Evolutionary conservation across 2,888 invertebrate genomes (phyloP).

Genomic region (Atherix ibis): DNA sequence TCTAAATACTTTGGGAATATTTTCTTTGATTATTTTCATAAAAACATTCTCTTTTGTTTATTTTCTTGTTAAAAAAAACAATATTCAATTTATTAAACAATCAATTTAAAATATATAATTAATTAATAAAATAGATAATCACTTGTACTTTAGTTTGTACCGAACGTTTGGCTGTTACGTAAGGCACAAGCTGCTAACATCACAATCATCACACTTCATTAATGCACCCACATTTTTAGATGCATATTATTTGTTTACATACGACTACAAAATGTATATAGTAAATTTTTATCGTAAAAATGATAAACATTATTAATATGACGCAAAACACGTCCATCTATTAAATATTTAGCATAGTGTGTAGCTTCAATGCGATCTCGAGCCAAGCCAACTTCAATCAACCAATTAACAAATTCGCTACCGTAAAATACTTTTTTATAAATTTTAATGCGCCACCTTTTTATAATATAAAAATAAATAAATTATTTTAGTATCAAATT

Average conservation of each 20-base stretch:
- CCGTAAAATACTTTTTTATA: constrained; percentile 74
- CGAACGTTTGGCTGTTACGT: constrained; percentile 5
- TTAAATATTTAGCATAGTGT: constrained; percentile 64
- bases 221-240: background rate
- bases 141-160: background rate
- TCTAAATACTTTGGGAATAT: no score
- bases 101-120: background rate
- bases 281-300: constrained; percentile 65
- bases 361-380: constrained; percentile 63
- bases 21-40: no score
- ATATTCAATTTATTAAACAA: no score
- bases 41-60: no score
- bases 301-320: constrained; percentile 74
- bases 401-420: constrained; percentile 70
- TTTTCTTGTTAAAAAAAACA: no score
- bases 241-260: constrained; percentile 16
- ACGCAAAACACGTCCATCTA: constrained; percentile 69
- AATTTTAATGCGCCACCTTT: constrained; percentile 61
- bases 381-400: constrained; percentile 64
- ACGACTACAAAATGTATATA: constrained; percentile 54
- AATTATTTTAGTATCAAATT: no score
- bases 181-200: background rate
- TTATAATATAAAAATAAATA: constrained; percentile 16
- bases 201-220: background rate
- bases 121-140: background rate